phyloP scores from a whole-genome alignment of 2,113 vertebrate species.

The Sialia sialis region DNA sequence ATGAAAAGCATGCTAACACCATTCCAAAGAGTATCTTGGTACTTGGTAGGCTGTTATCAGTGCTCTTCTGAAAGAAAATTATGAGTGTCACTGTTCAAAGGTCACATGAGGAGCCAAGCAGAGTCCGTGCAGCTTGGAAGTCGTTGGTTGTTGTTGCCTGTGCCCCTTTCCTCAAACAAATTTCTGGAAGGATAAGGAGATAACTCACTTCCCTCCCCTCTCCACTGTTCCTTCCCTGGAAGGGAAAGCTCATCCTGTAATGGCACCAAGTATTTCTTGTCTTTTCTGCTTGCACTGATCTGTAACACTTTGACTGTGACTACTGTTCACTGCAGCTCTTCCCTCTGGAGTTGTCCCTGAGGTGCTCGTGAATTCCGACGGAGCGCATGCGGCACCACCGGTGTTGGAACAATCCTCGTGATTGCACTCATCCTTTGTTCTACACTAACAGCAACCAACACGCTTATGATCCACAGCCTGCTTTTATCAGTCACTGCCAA shows the following conservation, averaged over 20 bases:
- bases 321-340: not conserved
- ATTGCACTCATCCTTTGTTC: not conserved
- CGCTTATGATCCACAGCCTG: not conserved
- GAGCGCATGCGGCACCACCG: accelerated
- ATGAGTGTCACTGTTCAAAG: not conserved
- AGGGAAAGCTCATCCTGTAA: not conserved
- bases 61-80: conserved; percentile 8
- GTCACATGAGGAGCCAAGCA: accelerated
- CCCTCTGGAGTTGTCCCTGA: not conserved
- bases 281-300: not conserved
- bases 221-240: not conserved
- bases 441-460: not conserved
- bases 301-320: not conserved
- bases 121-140: not conserved
- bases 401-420: not conserved
- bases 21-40: not conserved
- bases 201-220: not conserved
- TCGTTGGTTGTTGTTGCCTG: not conserved
- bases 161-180: not conserved
- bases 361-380: not conserved
- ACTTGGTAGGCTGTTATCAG: not conserved
- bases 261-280: not conserved
- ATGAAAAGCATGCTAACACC: conserved; percentile 22
- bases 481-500: not conserved
- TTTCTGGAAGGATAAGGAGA: not conserved